Base-by-base conservation (phyloP, 2,113 vertebrate genomes). In the Diadophis punctatus region DNA sequence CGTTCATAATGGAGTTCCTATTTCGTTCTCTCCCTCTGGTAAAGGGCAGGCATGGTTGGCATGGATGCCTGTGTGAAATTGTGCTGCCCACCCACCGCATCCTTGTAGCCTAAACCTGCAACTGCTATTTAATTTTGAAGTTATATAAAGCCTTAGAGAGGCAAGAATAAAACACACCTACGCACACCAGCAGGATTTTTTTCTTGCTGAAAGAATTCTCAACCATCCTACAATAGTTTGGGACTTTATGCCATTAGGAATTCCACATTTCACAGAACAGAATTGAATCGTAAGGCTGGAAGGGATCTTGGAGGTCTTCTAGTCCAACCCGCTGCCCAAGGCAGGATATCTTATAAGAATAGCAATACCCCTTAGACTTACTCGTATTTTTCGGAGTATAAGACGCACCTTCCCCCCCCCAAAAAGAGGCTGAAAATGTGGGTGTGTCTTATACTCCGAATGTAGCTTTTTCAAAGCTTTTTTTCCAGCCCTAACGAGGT, bases 11-110 rank as follows among this genome's bases (percentile, higher is more conserved):
- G 60, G 58, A 53, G 92, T 92, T 95, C 86, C 87, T 34, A 43
- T 39, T 34, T 23, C 43, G 51, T 84, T 88, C 91, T 58, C 80
- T 51, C 39, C 74, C 84, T 91, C 91, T 88, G 89, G 84, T 94
- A 94, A 95, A 96, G 93, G 93, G 92, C 93, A 96, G 91, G 89
- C 85, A 90, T 93, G 87, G 88, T 93, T 94, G 87, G 86, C 88
- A 94, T 86, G 88, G 94, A 90, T 85, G 88, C 85, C 51, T 93
- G 92, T 87, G 84, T 58, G 95, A 63, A 30, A 86, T 93, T 91
- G 68, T 91, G 55, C 90, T 89, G 58, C 8, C 27, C 88, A n/a
- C 18, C 91, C 88, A 84, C 55, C 9, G 20, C 43, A 22, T 48
- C 48, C 8, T 93, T 90, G 10, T 91, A 91, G 90, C 90, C 88